Evolutionary conservation across 2,797 vertebrate species (phyloP).

Genomic region (Falco naumanni): DNA sequence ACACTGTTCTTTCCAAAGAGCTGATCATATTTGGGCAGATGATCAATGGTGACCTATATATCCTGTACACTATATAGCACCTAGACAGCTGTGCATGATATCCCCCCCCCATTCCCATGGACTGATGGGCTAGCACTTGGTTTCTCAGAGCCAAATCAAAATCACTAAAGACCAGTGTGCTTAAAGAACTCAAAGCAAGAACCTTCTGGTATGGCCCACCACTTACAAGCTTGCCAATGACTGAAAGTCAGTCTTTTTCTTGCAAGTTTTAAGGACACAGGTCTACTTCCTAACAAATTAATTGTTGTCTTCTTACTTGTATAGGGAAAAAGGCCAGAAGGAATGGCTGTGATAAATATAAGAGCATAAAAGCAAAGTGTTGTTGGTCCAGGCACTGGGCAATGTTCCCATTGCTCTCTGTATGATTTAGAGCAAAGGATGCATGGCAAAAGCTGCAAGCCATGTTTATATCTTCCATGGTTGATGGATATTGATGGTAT

Average conservation of each 20-base stretch:
- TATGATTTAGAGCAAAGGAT: not conserved
- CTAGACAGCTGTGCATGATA: not conserved
- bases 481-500: not conserved
- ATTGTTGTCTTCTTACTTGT: not conserved
- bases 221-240: not conserved
- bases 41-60: not conserved
- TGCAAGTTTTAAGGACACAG: not conserved
- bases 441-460: not conserved
- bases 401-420: not conserved
- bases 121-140: not conserved
- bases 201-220: not conserved
- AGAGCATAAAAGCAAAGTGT: not conserved
- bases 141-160: not conserved
- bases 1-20: not conserved
- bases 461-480: not conserved
- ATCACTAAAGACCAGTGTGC: not conserved
- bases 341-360: not conserved
- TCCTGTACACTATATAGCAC: not conserved
- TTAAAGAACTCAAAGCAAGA: not conserved
- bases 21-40: not conserved
- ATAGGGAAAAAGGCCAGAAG: not conserved
- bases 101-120: fast-evolving
- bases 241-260: not conserved
- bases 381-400: not conserved
- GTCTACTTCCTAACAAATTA: not conserved